phyloP scores from a whole-genome alignment of 2,797 vertebrate species.

The Tachyglossus aculeatus region DNA sequence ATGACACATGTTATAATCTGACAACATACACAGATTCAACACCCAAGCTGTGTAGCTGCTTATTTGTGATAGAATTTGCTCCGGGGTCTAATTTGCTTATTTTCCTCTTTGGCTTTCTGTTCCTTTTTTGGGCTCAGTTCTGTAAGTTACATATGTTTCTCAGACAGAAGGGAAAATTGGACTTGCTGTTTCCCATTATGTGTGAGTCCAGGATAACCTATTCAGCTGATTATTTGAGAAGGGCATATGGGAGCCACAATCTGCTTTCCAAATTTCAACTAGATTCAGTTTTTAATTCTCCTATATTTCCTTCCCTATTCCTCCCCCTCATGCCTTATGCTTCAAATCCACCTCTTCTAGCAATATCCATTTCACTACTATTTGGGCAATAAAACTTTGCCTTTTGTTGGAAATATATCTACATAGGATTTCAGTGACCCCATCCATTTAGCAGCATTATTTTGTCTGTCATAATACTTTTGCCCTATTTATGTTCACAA shows the following conservation, averaged over 20 bases:
- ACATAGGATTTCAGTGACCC: not conserved
- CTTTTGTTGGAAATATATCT: slow-evolving; percentile 27
- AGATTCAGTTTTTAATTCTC: too few species aligned
- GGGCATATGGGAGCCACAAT: not conserved
- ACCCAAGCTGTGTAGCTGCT: not conserved
- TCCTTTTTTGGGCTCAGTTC: not conserved
- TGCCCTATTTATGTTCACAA: slow-evolving; percentile 33
- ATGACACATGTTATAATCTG: not conserved
- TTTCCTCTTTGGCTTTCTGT: not conserved
- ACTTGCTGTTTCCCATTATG: slow-evolving; percentile 12
- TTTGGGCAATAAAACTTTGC: too few species aligned
- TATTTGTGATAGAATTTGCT: not conserved
- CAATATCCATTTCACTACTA: too few species aligned
- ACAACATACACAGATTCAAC: too few species aligned
- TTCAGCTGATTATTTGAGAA: too few species aligned
- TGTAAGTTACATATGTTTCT: slow-evolving; percentile 29
- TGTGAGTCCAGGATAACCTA: not conserved
- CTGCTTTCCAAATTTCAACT: too few species aligned
- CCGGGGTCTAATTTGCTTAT: not conserved
- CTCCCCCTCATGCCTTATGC: too few species aligned
- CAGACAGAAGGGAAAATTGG: slow-evolving; percentile 24
- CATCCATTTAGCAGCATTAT: slow-evolving; percentile 23
- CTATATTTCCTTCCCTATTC: too few species aligned
- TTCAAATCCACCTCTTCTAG: too few species aligned
- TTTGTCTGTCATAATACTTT: slow-evolving; percentile 21